These are phyloP conservation scores for Horisme vitalbata DNA, from an alignment of 2,888 invertebrate genomes.

Conservation along the genomic window DNA sequence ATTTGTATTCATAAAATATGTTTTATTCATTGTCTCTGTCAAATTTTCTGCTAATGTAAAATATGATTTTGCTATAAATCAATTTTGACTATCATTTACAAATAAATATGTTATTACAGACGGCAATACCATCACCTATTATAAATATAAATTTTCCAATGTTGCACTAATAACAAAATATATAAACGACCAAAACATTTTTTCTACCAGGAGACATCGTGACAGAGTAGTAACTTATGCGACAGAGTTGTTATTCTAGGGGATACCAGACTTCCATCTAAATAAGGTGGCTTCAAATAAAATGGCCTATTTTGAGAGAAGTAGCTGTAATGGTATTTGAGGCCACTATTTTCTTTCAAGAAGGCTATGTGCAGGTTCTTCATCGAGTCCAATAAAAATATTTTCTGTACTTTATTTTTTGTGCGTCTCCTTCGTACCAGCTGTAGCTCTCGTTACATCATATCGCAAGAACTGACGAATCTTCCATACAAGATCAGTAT, in stretches of 20 bases:
- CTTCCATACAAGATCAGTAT: no score
- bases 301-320: no score
- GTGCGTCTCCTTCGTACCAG: no score
- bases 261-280: slow-evolving; percentile 8
- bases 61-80: slow-evolving; percentile 7
- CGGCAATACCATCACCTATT: slow-evolving; percentile 18
- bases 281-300: no score
- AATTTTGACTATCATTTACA: slow-evolving; percentile 12
- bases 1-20: slow-evolving; percentile 9
- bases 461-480: no score
- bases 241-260: slow-evolving; percentile 12
- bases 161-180: slow-evolving; percentile 13
- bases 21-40: slow-evolving; percentile 8
- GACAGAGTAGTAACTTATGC: slow-evolving; percentile 21
- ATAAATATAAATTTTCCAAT: slow-evolving; percentile 12
- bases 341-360: no score
- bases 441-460: no score
- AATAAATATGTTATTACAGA: slow-evolving; percentile 17
- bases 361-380: no score
- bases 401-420: no score
- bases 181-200: slow-evolving; percentile 11
- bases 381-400: no score
- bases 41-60: slow-evolving; percentile 4
- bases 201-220: slow-evolving; percentile 22
- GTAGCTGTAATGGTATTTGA: no score